These are phyloP conservation scores for Mormoops blainvillei DNA, from an alignment of 2,113 vertebrate genomes.

Conservation along the genomic window DNA sequence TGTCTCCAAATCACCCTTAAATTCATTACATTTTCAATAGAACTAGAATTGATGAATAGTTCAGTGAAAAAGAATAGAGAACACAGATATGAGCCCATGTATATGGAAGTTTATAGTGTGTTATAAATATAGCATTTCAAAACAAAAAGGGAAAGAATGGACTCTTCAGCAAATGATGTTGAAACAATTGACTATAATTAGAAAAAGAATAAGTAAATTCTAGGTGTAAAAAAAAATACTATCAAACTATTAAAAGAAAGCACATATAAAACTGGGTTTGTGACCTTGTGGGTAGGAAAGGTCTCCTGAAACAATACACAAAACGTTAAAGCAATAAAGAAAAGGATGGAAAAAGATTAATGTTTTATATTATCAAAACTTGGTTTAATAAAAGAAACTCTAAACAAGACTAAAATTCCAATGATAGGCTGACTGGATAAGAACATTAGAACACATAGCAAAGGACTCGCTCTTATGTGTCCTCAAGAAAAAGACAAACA, in stretches of 20 bases:
- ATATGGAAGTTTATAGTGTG: neutral
- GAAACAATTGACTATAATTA: neutral
- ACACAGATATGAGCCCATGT: neutral
- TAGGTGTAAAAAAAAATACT: neutral
- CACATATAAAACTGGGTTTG: neutral
- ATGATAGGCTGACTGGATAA: neutral
- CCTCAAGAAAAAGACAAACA: neutral
- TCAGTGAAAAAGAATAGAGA: neutral
- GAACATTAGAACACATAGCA: neutral
- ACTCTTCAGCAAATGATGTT: neutral
- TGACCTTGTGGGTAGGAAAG: neutral
- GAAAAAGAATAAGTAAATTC: neutral
- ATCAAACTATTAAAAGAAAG: neutral
- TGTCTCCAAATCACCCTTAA: neutral
- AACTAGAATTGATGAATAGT: neutral
- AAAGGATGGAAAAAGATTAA: neutral
- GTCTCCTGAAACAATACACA: neutral
- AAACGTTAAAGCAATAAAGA: neutral
- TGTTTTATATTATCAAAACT: neutral
- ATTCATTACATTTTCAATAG: neutral
- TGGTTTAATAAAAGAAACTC: neutral
- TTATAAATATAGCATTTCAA: neutral
- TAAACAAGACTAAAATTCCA: neutral
- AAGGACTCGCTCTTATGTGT: neutral
- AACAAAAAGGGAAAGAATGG: neutral